phyloP scores from a whole-genome alignment of 1,140 invertebrate genomes.

The Gonatopus flavifemur region DNA sequence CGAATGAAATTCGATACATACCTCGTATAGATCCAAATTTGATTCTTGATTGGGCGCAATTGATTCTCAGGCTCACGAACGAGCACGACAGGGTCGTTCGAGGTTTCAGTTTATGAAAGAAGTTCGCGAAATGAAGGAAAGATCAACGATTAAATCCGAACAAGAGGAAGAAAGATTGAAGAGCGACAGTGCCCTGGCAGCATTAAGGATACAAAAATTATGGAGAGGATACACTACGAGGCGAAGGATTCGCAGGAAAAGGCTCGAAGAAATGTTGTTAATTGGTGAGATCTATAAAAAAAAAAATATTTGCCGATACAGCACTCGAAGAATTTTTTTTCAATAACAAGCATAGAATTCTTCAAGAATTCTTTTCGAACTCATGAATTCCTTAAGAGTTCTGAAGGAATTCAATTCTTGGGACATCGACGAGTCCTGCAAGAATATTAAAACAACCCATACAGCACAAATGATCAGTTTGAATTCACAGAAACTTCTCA shows the following conservation, averaged over 20 bases:
- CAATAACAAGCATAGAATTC: too few relatives aligned
- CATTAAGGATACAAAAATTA: constrained; percentile 77
- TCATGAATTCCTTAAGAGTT: too few relatives aligned
- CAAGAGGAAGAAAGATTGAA: constrained; percentile 55
- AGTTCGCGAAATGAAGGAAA: constrained; percentile 76
- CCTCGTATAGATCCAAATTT: too few relatives aligned
- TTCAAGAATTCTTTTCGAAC: too few relatives aligned
- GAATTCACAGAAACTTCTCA: too few relatives aligned
- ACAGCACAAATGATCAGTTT: too few relatives aligned
- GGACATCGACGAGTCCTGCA: too few relatives aligned
- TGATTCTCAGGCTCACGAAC: constrained; percentile 73
- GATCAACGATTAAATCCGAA: constrained; percentile 62
- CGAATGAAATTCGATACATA: too few relatives aligned
- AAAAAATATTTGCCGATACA: too few relatives aligned
- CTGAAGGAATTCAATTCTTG: too few relatives aligned
- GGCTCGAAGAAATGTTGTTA: constrained; percentile 81
- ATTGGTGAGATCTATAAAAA: constrained; percentile 62
- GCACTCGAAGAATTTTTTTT: too few relatives aligned
- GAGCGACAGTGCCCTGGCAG: constrained; percentile 64
- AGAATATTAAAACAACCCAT: too few relatives aligned
- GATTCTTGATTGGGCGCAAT: background rate
- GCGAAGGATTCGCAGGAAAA: constrained; percentile 67
- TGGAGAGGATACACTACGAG: constrained; percentile 80
- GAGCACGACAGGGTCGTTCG: constrained; percentile 83
- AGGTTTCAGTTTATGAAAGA: constrained; percentile 90